A percentile compares a stretch with the other conserved stretches of the same genome.
phyloP scores from a whole-genome alignment of 2,888 invertebrate genomes.

The Macaria liturata region DNA sequence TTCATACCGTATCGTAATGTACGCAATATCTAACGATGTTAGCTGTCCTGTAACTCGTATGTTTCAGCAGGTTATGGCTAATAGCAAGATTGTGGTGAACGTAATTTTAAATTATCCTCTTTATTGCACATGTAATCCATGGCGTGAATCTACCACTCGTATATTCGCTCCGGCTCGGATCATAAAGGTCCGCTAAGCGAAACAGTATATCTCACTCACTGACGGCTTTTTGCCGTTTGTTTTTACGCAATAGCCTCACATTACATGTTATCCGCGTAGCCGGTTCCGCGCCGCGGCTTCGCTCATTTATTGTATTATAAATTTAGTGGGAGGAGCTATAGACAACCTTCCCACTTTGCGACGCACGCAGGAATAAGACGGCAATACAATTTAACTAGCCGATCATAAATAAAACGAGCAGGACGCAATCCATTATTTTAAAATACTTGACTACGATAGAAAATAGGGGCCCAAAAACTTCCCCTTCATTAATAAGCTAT shows the following conservation, averaged over 20 bases:
- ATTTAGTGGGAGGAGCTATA: constrained; percentile 79
- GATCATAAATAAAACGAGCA: constrained; percentile 59
- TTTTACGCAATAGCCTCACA: constrained; percentile 74
- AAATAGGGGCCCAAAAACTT: constrained; percentile 76
- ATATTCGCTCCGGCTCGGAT: constrained; percentile 65
- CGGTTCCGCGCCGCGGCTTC: constrained; percentile 67
- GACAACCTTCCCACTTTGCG: constrained; percentile 69
- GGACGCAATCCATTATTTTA: constrained; percentile 69
- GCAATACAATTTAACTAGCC: constrained; percentile 59
- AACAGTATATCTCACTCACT: constrained; percentile 67
- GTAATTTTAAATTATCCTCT: constrained; percentile 74
- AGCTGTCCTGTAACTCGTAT: constrained; percentile 20
- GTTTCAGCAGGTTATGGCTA: constrained; percentile 58
- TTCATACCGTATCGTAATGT: constrained; percentile 7
- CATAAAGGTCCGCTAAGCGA: constrained; percentile 67
- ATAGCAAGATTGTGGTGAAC: constrained; percentile 65
- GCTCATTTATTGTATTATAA: constrained; percentile 80
- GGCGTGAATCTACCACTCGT: constrained; percentile 66
- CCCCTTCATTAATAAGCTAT: constrained; percentile 82
- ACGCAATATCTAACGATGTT: constrained; percentile 18
- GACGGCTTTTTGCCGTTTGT: constrained; percentile 72
- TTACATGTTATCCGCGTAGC: constrained; percentile 72
- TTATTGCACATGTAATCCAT: constrained; percentile 71
- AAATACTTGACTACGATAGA: constrained; percentile 75
- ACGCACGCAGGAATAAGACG: constrained; percentile 68